A percentile compares a stretch with the other conserved stretches of the same genome.
Evolutionary conservation across 2,888 invertebrate species (phyloP).

Genomic region (Lochmaea crataegi): DNA sequence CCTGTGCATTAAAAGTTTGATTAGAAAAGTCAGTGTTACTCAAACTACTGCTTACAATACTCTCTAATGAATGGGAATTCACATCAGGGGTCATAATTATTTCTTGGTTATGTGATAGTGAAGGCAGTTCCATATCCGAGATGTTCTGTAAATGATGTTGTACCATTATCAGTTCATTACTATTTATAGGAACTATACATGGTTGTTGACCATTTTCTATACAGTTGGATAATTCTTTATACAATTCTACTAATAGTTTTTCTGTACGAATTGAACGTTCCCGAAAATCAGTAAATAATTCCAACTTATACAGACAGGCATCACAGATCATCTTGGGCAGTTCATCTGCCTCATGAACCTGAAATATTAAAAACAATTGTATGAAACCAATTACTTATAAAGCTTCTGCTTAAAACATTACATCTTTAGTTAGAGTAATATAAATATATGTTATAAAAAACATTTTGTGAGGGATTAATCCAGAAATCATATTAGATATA

Average conservation of each 20-base stretch:
- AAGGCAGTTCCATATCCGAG: constrained; percentile 58
- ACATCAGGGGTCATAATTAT: constrained; percentile 59
- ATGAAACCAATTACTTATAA: not conserved
- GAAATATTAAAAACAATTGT: constrained; percentile 34
- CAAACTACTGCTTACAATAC: constrained; percentile 60
- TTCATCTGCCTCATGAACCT: constrained; percentile 69
- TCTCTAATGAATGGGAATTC: constrained; percentile 57
- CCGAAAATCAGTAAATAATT: constrained; percentile 69
- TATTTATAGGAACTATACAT: constrained; percentile 45
- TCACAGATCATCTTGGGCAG: constrained; percentile 72
- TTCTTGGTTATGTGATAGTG: constrained; percentile 57
- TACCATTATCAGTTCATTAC: constrained; percentile 57
- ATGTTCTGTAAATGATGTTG: constrained; percentile 58
- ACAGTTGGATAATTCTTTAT: constrained; percentile 56
- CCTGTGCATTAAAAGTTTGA: constrained; percentile 56
- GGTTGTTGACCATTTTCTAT: constrained; percentile 38
- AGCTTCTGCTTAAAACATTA: not conserved
- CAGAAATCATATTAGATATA: not conserved
- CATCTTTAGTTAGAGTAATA: not conserved
- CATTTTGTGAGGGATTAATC: not conserved
- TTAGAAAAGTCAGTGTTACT: constrained; percentile 59
- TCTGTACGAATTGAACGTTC: constrained; percentile 70
- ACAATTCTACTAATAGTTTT: constrained; percentile 64
- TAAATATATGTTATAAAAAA: not conserved
- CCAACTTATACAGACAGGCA: constrained; percentile 70